Conservation (phyloP, 2,888 invertebrate species). For the Eilema griseolum region DNA sequence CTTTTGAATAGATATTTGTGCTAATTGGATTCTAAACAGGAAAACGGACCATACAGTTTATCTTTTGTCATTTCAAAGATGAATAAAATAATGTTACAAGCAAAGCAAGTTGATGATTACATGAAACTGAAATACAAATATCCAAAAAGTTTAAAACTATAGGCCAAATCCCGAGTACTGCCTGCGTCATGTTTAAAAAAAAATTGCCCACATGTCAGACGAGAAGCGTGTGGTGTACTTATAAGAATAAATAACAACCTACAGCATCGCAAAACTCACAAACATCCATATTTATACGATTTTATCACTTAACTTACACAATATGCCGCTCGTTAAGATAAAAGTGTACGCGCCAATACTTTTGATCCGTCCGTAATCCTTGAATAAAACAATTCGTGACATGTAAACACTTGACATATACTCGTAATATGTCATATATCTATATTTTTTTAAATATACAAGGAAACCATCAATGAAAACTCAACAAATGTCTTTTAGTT, state of each 20-base stretch:
- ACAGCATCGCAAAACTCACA: slow-evolving; percentile 22
- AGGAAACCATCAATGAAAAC: slow-evolving; percentile 62
- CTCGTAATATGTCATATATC: slow-evolving; percentile 39
- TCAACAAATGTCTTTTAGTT: slow-evolving; percentile 42
- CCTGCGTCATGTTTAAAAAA: slow-evolving; percentile 32
- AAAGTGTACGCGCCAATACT: slow-evolving; percentile 28
- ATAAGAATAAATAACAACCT: slow-evolving; percentile 24
- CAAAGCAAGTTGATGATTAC: no score
- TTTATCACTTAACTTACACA: slow-evolving; percentile 51
- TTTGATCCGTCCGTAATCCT: slow-evolving; percentile 31
- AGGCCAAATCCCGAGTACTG: slow-evolving; percentile 26
- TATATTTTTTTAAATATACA: slow-evolving; percentile 42
- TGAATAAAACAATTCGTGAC: slow-evolving; percentile 45
- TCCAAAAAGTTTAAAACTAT: slow-evolving; percentile 14
- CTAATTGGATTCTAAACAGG: slow-evolving; percentile 4
- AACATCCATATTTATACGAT: slow-evolving; percentile 30
- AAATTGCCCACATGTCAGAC: slow-evolving; percentile 46
- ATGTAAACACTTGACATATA: slow-evolving; percentile 56
- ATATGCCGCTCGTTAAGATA: slow-evolving; percentile 38
- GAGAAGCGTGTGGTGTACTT: slow-evolving; percentile 27
- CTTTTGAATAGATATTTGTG: background rate
- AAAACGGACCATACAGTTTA: background rate
- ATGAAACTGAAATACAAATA: slow-evolving; percentile 5
- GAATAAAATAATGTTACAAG: no score
- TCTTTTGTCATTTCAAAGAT: background rate